These are phyloP conservation scores for Papilio gigon DNA, from an alignment of 2,888 invertebrate species.

Conservation along the genomic window DNA sequence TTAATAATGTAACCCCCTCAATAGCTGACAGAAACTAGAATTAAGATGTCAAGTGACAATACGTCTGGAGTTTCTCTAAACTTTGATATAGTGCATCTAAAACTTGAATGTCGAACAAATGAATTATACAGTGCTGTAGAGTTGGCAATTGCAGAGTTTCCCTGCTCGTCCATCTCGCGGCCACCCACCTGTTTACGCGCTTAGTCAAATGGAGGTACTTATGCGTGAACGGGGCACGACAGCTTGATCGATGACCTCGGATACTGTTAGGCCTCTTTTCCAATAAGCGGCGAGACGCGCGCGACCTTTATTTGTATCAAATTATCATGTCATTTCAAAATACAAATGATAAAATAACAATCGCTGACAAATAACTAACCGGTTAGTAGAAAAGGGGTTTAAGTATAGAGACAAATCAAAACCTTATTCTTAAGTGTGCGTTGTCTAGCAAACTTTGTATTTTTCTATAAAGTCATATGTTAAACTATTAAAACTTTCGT, in stretches of 20 bases:
- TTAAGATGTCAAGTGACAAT: background rate
- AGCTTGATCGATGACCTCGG: slow-evolving; percentile 35
- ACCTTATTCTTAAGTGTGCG: slow-evolving; percentile 18
- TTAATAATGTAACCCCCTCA: background rate
- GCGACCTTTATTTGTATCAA: background rate
- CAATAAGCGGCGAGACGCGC: background rate
- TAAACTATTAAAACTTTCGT: no score
- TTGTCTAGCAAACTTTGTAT: slow-evolving; percentile 15
- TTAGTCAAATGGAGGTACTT: slow-evolving; percentile 27
- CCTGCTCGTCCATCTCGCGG: slow-evolving; percentile 2
- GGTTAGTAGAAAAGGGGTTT: background rate
- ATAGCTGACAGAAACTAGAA: background rate
- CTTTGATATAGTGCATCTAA: background rate
- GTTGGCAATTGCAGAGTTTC: background rate
- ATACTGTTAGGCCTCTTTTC: background rate
- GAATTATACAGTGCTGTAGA: background rate
- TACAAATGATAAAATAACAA: background rate
- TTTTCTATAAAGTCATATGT: background rate
- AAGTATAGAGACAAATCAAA: slow-evolving; percentile 4
- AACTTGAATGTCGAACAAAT: background rate
- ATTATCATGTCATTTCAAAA: background rate
- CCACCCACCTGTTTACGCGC: slow-evolving; percentile 36
- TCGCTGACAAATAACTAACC: background rate
- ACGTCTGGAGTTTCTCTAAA: background rate
- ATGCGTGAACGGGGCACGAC: slow-evolving; percentile 34